Evolutionary conservation across 2,113 vertebrate species (phyloP), one percentile per base, ranked within the genome.

Genomic region (Cyanoderma ruficeps): DNA sequence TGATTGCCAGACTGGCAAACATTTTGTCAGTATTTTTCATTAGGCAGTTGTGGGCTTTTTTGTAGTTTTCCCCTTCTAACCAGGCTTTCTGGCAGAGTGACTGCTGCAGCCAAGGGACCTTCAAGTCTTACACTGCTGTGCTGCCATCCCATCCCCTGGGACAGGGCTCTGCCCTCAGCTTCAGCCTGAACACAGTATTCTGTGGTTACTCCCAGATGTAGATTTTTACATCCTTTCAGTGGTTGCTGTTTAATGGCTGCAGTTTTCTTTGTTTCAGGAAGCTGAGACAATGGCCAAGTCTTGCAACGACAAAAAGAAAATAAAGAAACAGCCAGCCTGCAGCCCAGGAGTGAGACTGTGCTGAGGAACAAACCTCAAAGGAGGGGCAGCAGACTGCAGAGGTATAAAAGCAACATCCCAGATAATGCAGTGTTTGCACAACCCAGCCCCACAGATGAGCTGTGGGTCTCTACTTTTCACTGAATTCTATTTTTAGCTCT

Each of bases 261-360:
- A 31, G 3, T 12, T 9, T 50, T 35, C 42, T 83, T 83, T 92
- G 41, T 93, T 90, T 83, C 71, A 98, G 98, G 97, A 96, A 82
- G 82, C 92, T 17, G 65, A 96, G 63, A 77, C 68, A 67, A 64
- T 39, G 18, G 57, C 91, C 64, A 90, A 91, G 11, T 25, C 87
- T 57, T 94, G 86, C 74, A 97, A 96, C 91, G 96, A 97, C 52
- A 98, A 97, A 57, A 98, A 67, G 46, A 95, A 59, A 94, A 33
- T 79, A 23, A 98, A 96, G 94, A 93, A 98, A 77, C 97, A 96
- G 65, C 47, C 91, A 33, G 27, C 42, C 33, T 64, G 82, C 35
- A 87, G 76, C 83, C 89, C 95, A 25, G 95, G 94, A 63, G 96
- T 97, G 71, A 97, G 86, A 81, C 92, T 91, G 63, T 93, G 69